Base-by-base conservation (phyloP, 2,113 vertebrate species). In the Corythornis cristatus region DNA sequence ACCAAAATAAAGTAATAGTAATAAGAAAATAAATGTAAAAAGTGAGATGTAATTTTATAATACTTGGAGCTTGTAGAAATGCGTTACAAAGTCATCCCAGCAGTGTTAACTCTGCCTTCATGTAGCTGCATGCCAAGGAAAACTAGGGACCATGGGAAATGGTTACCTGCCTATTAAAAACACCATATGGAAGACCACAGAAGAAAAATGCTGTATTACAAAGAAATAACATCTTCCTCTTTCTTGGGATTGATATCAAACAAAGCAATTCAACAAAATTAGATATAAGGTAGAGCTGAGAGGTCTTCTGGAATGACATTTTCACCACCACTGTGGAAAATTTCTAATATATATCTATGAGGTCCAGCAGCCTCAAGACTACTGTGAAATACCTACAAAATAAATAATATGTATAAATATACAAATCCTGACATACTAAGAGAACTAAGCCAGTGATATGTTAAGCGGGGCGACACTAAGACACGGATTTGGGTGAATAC, bases 231-330 rank as follows among this genome's bases (percentile, higher is more conserved):
- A 50, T 72, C 80, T 88, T 81, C 29, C 11, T 45, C 65, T 88
- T 90, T 74, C 35, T 18, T 21, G 5, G 40, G 26, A 40, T 4
- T 66, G 40, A 86, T 67, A 46, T 7, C 67, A 70, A 88, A 11
- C 9, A 93, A 89, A 81, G 33, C 18, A 64, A 77, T 88, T 67
- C 61, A 62, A 72, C 33, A 83, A 37, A 28, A 42, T 56, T 42
- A 91, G 40, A 46, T 68, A 26, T 42, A 79, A 76, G 66, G 25
- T 13, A 85, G 66, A 68, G 60, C 68, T 86, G 88, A 83, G 76
- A 87, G 68, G 42, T 78, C 74, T 91, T 72, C 57, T 61, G 43
- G 56, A 92, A 93, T 92, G 93, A 77, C 51, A 54, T 94, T 91
- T 86, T 71, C 29, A 77, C 13, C 17, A 37, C n/a, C 40, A 42